Evolutionary conservation across 1,140 invertebrate genomes (phyloP).

Genomic region (Samia ricini): DNA sequence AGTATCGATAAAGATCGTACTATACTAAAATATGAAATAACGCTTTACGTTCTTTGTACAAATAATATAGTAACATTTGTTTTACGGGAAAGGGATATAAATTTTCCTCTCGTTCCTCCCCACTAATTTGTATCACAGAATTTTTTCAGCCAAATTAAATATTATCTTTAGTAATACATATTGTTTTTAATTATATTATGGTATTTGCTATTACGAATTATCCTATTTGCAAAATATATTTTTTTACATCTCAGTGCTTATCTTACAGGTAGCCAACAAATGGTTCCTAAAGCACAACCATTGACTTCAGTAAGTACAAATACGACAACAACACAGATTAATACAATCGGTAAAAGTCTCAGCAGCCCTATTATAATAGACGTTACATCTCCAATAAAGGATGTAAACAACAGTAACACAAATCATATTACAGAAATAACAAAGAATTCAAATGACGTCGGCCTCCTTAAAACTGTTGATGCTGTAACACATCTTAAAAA

Average conservation of each 20-base stretch:
- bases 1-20: no score
- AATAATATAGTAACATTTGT: no score
- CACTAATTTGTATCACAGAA: no score
- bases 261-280: neutral
- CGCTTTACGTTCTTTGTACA: no score
- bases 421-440: slow-evolving; percentile 2
- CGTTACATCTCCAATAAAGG: slow-evolving; percentile 21
- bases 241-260: neutral
- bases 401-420: slow-evolving; percentile 3
- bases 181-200: no score
- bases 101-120: no score
- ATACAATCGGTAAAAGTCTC: slow-evolving; percentile 18
- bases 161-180: no score
- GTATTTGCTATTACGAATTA: neutral
- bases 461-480: slow-evolving; percentile 50
- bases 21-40: no score
- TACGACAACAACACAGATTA: slow-evolving; percentile 18
- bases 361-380: slow-evolving; percentile 45
- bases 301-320: slow-evolving; percentile 15
- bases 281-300: slow-evolving; percentile 5
- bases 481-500: slow-evolving; percentile 10
- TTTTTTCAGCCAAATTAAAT: no score
- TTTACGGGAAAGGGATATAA: no score
- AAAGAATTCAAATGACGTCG: slow-evolving; percentile 21
- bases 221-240: neutral